phyloP scores from a whole-genome alignment of 2,888 invertebrate genomes.

The Fragum sueziense region DNA sequence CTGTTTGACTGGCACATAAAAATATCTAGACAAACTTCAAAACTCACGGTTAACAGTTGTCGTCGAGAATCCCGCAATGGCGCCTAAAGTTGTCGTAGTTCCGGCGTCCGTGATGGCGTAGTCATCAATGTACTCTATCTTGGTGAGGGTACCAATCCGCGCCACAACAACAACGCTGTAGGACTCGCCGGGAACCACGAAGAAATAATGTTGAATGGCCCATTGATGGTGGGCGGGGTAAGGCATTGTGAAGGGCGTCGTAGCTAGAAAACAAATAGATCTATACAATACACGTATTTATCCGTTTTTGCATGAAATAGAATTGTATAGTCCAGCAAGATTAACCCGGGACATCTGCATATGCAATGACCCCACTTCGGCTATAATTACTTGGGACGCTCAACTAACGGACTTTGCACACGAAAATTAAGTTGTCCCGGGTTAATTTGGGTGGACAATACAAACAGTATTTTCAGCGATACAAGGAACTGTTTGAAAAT shows the following conservation, averaged over 20 bases:
- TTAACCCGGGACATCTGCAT: too few relatives aligned
- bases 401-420: too few relatives aligned
- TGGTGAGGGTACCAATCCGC: neutral
- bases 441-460: too few relatives aligned
- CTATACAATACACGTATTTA: too few relatives aligned
- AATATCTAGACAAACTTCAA: neutral
- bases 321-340: too few relatives aligned
- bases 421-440: too few relatives aligned
- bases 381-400: too few relatives aligned
- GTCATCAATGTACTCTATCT: neutral
- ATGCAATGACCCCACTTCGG: too few relatives aligned
- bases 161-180: neutral
- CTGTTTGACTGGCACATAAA: neutral
- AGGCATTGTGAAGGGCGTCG: neutral
- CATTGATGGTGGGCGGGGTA: neutral
- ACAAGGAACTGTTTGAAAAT: too few relatives aligned
- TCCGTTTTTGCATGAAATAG: too few relatives aligned
- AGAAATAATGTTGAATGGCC: neutral
- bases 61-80: neutral
- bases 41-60: neutral
- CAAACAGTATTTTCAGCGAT: too few relatives aligned
- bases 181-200: slow-evolving; percentile 8
- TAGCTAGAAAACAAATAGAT: neutral
- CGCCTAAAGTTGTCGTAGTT: neutral
- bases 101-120: neutral